Base-by-base conservation (phyloP, 1,140 invertebrate species). In the Pogonomyrmex californicus region DNA sequence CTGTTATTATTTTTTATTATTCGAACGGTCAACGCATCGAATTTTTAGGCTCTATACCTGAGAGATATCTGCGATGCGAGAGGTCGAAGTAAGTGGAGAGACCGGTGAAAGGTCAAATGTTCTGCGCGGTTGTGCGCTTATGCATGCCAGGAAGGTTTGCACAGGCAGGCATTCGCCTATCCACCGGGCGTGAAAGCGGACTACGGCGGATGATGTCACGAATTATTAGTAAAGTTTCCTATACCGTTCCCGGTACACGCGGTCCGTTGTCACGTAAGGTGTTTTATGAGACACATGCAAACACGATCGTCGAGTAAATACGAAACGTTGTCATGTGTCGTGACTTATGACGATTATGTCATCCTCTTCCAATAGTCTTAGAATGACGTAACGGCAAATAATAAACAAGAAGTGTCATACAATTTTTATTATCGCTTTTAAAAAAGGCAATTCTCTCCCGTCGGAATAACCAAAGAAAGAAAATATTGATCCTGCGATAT, bases 161-260 rank as follows among this genome's bases (percentile, higher is more conserved):
- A 51, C 44, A 36, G n/a, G 58, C 41, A 51, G n/a, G 60, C 76
- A 66, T n/a, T 71, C 51, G 47, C 71, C 62, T 54, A 81, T 73
- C 60, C 60, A 78, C 75, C 47, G 82, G 44, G 73, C 47, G 62
- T 85, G 71, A 85, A 58, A 76, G 65, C 63, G 56, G 56, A 49
- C 56, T 62, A 54, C 63, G 2, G 70, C 47, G 58, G 79, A 88
- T 51, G 51, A 54, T 70, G 70, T 83, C 87, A 87, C 78, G 49
- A 88, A 83, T 65, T 83, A 83, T 83, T 83, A 83, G 54, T 75
- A 75, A 83, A 83, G 68, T 75, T 82, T 83, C 79, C 65, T 83
- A 75, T 83, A 83, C 68, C 38, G 65, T 71, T 73, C 51, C 33
- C 58, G 9, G 68, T 78, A 85, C 23, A 23, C 23, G 23, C 60